Conservation (phyloP, 2,797 vertebrate species). For the Mus spretus region DNA sequence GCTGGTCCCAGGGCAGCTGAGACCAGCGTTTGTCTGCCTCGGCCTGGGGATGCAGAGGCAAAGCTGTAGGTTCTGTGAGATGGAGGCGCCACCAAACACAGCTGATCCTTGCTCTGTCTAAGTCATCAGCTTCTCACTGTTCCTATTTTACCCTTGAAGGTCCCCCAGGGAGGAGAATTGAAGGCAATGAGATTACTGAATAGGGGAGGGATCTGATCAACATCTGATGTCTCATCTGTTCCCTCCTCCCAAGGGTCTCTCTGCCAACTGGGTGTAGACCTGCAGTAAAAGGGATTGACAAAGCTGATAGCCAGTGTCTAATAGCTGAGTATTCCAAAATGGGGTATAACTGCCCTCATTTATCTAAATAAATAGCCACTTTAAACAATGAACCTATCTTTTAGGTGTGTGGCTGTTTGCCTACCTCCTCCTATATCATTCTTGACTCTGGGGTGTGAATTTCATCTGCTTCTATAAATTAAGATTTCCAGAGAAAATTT, state of each 20-base stretch:
- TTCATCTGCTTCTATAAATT: constrained; percentile 9
- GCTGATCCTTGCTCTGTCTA: not conserved
- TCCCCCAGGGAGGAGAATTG: not conserved
- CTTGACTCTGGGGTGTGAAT: not conserved
- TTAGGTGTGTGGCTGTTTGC: not conserved
- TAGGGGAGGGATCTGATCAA: not conserved
- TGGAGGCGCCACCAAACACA: not conserved
- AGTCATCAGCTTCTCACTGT: not conserved
- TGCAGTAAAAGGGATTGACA: not conserved
- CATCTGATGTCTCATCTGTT: not conserved
- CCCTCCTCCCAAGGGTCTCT: not conserved
- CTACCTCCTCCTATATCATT: not conserved
- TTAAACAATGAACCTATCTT: not conserved
- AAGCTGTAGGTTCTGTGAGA: not conserved
- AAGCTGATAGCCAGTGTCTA: not conserved
- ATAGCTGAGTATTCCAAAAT: not conserved
- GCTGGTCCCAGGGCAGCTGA: constrained; percentile 10
- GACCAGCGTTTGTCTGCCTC: not conserved
- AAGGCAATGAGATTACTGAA: not conserved
- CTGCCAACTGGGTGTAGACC: not conserved
- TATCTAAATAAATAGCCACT: not conserved
- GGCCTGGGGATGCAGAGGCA: not conserved
- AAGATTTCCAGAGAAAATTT: constrained; percentile 2
- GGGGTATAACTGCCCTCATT: not conserved
- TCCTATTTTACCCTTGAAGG: not conserved